Percentiles rank a stretch among this genome's conserved stretches.
phyloP scores from a whole-genome alignment of 2,113 vertebrate genomes.

The Anguilla japonica region DNA sequence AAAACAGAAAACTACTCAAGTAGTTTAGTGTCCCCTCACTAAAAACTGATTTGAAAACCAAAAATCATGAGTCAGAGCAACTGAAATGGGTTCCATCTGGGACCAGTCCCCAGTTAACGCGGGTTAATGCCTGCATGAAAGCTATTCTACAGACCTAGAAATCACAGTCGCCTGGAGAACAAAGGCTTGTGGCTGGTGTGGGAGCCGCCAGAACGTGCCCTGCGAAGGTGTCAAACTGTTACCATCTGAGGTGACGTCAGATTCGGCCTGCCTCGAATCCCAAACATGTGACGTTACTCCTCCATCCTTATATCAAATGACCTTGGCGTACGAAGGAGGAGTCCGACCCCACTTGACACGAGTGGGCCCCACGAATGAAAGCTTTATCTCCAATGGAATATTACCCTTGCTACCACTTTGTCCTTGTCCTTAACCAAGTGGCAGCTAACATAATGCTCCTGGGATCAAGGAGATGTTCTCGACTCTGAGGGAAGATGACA shows the following conservation, averaged over 20 bases:
- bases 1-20: conserved; percentile 38
- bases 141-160: conserved; percentile 38
- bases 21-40: conserved; percentile 37
- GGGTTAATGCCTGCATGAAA: conserved; percentile 48
- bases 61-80: conserved; percentile 44
- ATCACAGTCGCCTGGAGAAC: conserved; percentile 41
- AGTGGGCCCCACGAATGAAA: conserved; percentile 12
- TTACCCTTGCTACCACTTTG: background rate
- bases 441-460: conserved; percentile 23
- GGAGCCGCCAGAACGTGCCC: conserved; percentile 19
- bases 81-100: conserved; percentile 54
- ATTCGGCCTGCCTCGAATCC: conserved; percentile 22
- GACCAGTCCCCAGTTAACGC: conserved; percentile 46
- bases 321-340: background rate
- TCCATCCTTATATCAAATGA: conserved; percentile 9
- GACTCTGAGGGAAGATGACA: conserved; percentile 25
- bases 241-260: conserved; percentile 32
- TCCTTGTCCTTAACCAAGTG: conserved; percentile 11
- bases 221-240: conserved; percentile 45
- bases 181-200: conserved; percentile 26
- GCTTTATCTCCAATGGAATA: background rate
- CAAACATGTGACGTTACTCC: conserved; percentile 24
- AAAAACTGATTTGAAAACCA: conserved; percentile 52
- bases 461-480: conserved; percentile 14
- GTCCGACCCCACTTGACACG: background rate